Evolutionary conservation across 2,797 vertebrate species (phyloP).

Genomic region (Pipistrellus nathusii): DNA sequence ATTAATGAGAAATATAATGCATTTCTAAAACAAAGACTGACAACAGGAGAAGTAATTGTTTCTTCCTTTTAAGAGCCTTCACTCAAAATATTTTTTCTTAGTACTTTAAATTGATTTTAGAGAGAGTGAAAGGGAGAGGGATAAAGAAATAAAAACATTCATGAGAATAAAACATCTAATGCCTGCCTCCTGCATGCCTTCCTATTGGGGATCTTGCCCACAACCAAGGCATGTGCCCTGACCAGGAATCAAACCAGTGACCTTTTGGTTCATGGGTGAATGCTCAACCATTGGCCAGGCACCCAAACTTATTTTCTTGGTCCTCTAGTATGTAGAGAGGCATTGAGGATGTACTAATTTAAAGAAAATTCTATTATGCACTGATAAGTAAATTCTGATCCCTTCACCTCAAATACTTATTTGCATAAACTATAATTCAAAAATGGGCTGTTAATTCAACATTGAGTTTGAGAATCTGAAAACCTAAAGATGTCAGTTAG

Average conservation of each 20-base stretch:
- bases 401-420: constrained; percentile 66
- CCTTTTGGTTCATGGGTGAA: too few relatives aligned
- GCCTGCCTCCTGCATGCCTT: too few relatives aligned
- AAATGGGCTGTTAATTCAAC: constrained; percentile 68
- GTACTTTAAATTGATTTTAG: too few relatives aligned
- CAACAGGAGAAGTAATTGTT: not conserved
- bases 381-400: constrained; percentile 77
- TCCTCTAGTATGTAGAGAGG: not conserved
- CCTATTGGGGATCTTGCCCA: too few relatives aligned
- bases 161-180: too few relatives aligned
- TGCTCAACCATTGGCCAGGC: too few relatives aligned
- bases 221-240: too few relatives aligned
- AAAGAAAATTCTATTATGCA: constrained; percentile 56
- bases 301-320: not conserved
- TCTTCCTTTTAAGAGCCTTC: constrained; percentile 21
- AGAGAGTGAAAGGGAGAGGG: too few relatives aligned
- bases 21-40: constrained; percentile 38
- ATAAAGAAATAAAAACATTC: too few relatives aligned
- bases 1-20: not conserved
- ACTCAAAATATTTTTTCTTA: constrained; percentile 11
- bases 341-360: constrained; percentile 7
- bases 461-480: constrained; percentile 65
- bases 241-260: too few relatives aligned
- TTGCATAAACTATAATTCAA: constrained; percentile 80
- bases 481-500: constrained; percentile 57